Base-by-base conservation (phyloP, 1,140 invertebrate genomes). In the Macrocentrus cingulum region DNA sequence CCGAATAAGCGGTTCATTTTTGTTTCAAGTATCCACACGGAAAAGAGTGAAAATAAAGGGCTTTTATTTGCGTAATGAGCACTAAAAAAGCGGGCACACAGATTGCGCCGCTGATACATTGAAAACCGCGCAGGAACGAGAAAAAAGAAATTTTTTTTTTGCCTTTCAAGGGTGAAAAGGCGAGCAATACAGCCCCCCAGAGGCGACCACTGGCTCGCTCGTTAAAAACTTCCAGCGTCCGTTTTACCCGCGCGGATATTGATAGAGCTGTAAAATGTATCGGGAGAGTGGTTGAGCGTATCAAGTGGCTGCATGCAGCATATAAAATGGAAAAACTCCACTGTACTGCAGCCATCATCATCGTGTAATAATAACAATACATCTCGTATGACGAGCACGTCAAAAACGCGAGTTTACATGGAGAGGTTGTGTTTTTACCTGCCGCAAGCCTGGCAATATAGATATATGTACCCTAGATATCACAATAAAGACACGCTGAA, bases 181-280 rank as follows among this genome's bases (percentile, higher is more conserved):
- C 11, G 45, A n/a, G n/a, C n/a, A 15, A 25, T 15, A 36, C 16
- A 51, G 25, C 16, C 18, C 29, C 8, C 19, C 37, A 32, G 36
- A 51, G 8, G 15, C 13, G 11, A 15, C 16, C 9, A 45, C 64
- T 66, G 64, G 65, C 64, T n/a, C 66, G 66, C 68, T 70, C 65
- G 66, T 70, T 70, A 70, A 70, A 70, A 70, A 70, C 63, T 70
- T 70, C 63, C 63, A 64, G 59, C 56, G 61, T 59, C 55, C 63
- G 61, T n/a, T 65, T 70, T 64, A 64, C 62, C 64, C 59, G 60
- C n/a, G n/a, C n/a, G n/a, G n/a, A n/a, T n/a, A 67, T 66, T 65
- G 61, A 64, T 64, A 59, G 52, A 63, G 62, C 65, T 59, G 62
- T 59, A 59, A 69, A 67, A 69, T 67, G 67, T 69, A 67, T 62